A percentile compares a stretch with the other conserved stretches of the same genome.
Conservation (phyloP, 2,888 invertebrate species). For the Crocallis elinguaria region DNA sequence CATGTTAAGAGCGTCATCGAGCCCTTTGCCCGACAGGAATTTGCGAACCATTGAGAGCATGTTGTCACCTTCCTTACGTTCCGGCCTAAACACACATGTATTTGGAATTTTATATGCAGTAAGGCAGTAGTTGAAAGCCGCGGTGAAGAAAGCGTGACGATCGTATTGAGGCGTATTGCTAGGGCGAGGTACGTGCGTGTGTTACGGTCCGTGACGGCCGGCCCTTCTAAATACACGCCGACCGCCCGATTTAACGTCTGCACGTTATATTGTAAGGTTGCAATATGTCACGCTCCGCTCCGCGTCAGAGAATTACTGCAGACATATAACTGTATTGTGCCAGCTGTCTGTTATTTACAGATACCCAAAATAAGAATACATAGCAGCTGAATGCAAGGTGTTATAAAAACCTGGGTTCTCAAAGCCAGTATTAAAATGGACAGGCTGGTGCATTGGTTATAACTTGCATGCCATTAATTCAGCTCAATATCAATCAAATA, state of each 20-base stretch:
- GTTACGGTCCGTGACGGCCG: neutral
- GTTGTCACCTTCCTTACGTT: slow-evolving; percentile 58
- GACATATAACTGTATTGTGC: neutral
- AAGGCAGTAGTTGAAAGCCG: neutral
- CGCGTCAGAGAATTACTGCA: neutral
- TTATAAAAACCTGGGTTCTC: slow-evolving; percentile 1
- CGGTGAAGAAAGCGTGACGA: neutral
- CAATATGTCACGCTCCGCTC: neutral
- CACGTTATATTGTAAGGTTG: no score
- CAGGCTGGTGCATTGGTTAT: slow-evolving; percentile 2
- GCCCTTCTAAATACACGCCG: neutral
- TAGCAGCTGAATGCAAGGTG: slow-evolving; percentile 1
- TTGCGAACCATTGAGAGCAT: slow-evolving; percentile 70
- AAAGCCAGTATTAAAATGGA: slow-evolving; percentile 9
- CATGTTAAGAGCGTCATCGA: slow-evolving; percentile 66
- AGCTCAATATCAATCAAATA: neutral
- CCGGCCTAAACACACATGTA: slow-evolving; percentile 67
- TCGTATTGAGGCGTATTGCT: neutral
- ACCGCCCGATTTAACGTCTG: neutral
- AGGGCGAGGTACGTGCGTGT: neutral
- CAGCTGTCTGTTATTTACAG: neutral
- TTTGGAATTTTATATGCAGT: slow-evolving; percentile 15
- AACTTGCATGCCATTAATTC: neutral
- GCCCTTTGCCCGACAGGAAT: slow-evolving; percentile 72
- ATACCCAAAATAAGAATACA: neutral